Percentiles rank a stretch among this genome's conserved stretches.
Conservation (phyloP, 2,797 vertebrate species). For the Carapus acus region DNA sequence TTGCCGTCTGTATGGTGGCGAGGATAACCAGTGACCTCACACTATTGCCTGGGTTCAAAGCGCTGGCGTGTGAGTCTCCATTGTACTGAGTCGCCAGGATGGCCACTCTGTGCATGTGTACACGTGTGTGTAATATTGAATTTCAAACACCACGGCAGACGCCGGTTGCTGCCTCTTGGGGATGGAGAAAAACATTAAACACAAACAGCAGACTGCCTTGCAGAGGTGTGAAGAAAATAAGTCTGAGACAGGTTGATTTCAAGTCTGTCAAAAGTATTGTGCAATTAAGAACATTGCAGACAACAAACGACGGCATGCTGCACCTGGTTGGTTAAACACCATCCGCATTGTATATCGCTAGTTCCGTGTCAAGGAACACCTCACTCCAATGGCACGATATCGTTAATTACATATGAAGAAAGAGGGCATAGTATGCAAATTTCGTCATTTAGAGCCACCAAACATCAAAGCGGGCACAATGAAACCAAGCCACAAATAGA, state of each 20-base stretch:
- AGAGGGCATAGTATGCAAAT: slow-evolving; percentile 72
- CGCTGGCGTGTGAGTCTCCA: slow-evolving; percentile 45
- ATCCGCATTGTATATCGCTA: slow-evolving; percentile 20
- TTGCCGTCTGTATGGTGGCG: slow-evolving; percentile 47
- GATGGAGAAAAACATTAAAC: neutral
- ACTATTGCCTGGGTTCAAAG: slow-evolving; percentile 66
- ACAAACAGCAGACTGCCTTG: slow-evolving; percentile 12
- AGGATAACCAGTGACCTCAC: slow-evolving; percentile 67
- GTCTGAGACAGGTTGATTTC: slow-evolving; percentile 19
- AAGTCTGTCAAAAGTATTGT: slow-evolving; percentile 23
- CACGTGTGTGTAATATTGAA: slow-evolving; percentile 49
- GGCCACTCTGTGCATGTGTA: slow-evolving; percentile 17
- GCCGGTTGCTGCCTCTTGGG: slow-evolving; percentile 22
- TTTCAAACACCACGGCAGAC: slow-evolving; percentile 51
- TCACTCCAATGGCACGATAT: slow-evolving; percentile 55
- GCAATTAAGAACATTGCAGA: slow-evolving; percentile 4
- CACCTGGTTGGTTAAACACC: slow-evolving; percentile 37
- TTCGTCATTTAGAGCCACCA: slow-evolving; percentile 61
- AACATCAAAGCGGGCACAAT: slow-evolving; percentile 76
- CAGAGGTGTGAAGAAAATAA: slow-evolving; percentile 15
- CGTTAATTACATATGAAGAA: slow-evolving; percentile 67
- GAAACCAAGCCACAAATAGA: slow-evolving; percentile 75
- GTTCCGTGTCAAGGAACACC: slow-evolving; percentile 52
- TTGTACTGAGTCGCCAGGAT: slow-evolving; percentile 53
- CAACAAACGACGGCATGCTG: slow-evolving; percentile 25